A percentile compares a stretch with the other conserved stretches of the same genome.
Conservation (phyloP, 2,113 vertebrate species). For the Paedocypris sp. region DNA sequence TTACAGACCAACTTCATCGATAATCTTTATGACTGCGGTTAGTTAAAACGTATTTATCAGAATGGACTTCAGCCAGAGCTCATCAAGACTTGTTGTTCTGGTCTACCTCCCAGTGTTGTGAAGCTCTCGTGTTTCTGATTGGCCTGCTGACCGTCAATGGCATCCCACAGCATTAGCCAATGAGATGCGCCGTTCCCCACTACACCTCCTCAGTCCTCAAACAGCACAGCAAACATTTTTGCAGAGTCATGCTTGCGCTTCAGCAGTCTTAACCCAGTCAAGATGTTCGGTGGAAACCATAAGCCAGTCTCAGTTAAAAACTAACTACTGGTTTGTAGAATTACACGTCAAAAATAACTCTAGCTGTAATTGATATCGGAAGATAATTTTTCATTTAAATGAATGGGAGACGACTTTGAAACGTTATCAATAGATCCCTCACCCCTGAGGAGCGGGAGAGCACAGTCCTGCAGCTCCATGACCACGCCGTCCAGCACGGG, state of each 20-base stretch:
- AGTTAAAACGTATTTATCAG: slow-evolving; percentile 33
- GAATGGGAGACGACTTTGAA: too few species aligned
- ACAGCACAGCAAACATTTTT: not conserved
- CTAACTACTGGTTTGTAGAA: too few species aligned
- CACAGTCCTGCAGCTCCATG: slow-evolving; percentile 96
- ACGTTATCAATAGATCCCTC: too few species aligned
- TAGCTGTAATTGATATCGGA: too few species aligned
- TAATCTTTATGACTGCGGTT: not conserved
- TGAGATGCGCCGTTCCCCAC: slow-evolving; percentile 12
- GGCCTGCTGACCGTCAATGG: not conserved
- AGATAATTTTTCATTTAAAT: too few species aligned
- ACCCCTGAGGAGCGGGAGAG: slow-evolving; percentile 85
- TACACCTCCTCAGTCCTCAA: slow-evolving; percentile 38
- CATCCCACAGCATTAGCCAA: slow-evolving; percentile 39
- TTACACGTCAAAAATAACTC: too few species aligned
- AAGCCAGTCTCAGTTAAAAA: not conserved
- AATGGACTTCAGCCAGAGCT: slow-evolving; percentile 48
- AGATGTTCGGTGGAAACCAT: not conserved
- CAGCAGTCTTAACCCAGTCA: not conserved
- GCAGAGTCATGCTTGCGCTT: slow-evolving; percentile 4
- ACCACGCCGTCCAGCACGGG: slow-evolving; percentile 85
- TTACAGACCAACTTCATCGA: slow-evolving; percentile 25
- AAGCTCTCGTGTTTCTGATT: slow-evolving; percentile 33
- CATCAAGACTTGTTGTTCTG: not conserved
- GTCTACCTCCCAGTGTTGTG: slow-evolving; percentile 21